Evolutionary conservation across 2,888 invertebrate genomes (phyloP).

Genomic region (Latrodectus hesperus): DNA sequence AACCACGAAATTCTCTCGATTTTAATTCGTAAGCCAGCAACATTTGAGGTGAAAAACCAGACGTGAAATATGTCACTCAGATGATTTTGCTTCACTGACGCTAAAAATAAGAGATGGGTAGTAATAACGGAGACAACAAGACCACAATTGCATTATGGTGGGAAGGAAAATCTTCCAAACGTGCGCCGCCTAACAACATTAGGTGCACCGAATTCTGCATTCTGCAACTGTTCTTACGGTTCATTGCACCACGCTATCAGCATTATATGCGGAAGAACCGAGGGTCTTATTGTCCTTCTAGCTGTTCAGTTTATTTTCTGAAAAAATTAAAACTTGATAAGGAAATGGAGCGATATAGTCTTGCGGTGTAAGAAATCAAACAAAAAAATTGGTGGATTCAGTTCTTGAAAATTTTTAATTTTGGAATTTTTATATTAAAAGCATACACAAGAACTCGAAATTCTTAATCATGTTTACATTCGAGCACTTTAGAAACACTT

Average conservation of each 20-base stretch:
- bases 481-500: too few relatives aligned
- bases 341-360: too few relatives aligned
- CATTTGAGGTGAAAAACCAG: constrained; percentile 5
- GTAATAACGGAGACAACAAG: constrained; percentile 30
- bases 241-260: constrained; percentile 37
- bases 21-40: constrained; percentile 4
- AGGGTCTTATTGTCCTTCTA: too few relatives aligned
- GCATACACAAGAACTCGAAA: too few relatives aligned
- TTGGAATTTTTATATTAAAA: too few relatives aligned
- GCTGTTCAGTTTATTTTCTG: too few relatives aligned
- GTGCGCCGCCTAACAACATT: constrained; percentile 44
- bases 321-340: too few relatives aligned
- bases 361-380: too few relatives aligned
- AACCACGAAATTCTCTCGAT: constrained; percentile 14
- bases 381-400: too few relatives aligned
- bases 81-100: constrained; percentile 29
- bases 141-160: constrained; percentile 29
- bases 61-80: constrained; percentile 30
- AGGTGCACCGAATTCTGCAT: constrained; percentile 13
- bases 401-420: too few relatives aligned
- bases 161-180: constrained; percentile 41
- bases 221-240: constrained; percentile 47
- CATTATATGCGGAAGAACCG: too few relatives aligned
- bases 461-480: too few relatives aligned
- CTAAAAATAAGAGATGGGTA: constrained; percentile 45